A percentile compares a stretch with the other conserved stretches of the same genome.
Evolutionary conservation across 1,140 invertebrate species (phyloP).

Genomic region (Nylanderia fulva): DNA sequence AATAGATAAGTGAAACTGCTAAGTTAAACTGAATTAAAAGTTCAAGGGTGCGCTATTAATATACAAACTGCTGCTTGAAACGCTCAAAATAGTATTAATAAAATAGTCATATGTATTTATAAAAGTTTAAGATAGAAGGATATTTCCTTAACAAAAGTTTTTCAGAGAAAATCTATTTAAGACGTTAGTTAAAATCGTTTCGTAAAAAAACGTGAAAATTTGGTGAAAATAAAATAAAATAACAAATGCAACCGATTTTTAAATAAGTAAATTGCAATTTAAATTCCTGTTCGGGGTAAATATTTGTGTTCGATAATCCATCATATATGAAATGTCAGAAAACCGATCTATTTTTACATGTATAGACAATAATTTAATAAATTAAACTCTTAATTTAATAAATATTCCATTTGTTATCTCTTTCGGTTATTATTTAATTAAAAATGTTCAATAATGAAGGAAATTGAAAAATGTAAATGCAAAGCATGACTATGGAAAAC

Average conservation of each 20-base stretch:
- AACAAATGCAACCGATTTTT: background rate
- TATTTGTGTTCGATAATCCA: background rate
- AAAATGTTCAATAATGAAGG: background rate
- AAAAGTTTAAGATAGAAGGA: background rate
- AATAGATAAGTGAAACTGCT: background rate
- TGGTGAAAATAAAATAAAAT: background rate
- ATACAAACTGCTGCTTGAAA: background rate
- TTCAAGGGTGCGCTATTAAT: conserved; percentile 7
- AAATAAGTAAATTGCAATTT: conserved; percentile 11
- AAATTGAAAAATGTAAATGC: background rate
- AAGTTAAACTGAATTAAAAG: conserved; percentile 27
- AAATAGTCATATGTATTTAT: background rate
- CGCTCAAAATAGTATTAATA: background rate
- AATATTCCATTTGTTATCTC: background rate
- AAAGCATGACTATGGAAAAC: background rate
- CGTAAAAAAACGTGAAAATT: background rate
- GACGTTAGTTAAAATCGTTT: background rate
- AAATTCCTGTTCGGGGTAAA: background rate
- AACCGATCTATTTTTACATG: background rate
- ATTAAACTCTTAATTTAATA: background rate
- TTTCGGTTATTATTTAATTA: too few species aligned
- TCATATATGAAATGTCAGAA: background rate
- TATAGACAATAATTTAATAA: background rate
- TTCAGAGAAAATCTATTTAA: background rate
- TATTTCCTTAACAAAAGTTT: background rate